Evolutionary conservation across 1,140 invertebrate species (phyloP).

Genomic region (Drosophila rufa): DNA sequence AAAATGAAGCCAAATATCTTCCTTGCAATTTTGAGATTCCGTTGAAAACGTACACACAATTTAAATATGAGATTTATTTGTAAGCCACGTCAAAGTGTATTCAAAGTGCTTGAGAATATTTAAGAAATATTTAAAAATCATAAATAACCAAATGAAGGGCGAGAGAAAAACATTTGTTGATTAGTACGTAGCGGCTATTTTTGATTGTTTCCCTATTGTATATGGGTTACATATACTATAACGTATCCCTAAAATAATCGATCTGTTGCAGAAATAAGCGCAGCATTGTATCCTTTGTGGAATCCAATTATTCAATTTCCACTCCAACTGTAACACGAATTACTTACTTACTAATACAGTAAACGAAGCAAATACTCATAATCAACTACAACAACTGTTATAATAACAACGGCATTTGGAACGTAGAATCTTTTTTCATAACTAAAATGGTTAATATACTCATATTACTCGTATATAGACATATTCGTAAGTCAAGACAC

Average conservation of each 20-base stretch:
- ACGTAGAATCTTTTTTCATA: slow-evolving; percentile 51
- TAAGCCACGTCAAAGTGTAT: slow-evolving; percentile 64
- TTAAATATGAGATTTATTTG: slow-evolving; percentile 60
- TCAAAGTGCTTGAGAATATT: slow-evolving; percentile 80
- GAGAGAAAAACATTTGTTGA: slow-evolving; percentile 66
- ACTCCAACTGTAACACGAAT: slow-evolving; percentile 63
- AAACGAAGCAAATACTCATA: slow-evolving; percentile 50
- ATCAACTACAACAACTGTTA: slow-evolving; percentile 54
- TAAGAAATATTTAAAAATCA: slow-evolving; percentile 70
- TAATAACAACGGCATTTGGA: slow-evolving; percentile 56
- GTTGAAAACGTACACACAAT: slow-evolving; percentile 80
- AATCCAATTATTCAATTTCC: slow-evolving; percentile 36
- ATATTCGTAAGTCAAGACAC: slow-evolving; percentile 34
- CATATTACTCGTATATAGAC: slow-evolving; percentile 46
- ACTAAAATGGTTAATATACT: slow-evolving; percentile 34
- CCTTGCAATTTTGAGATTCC: slow-evolving; percentile 81
- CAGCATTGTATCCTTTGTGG: slow-evolving; percentile 51
- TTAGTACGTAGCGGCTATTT: slow-evolving; percentile 70
- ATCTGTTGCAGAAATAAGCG: slow-evolving; percentile 45
- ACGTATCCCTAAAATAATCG: slow-evolving; percentile 26
- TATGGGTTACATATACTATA: slow-evolving; percentile 25
- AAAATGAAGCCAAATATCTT: slow-evolving; percentile 71
- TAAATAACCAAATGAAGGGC: slow-evolving; percentile 4
- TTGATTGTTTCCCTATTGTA: slow-evolving; percentile 59
- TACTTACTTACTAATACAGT: slow-evolving; percentile 37